phyloP scores from a whole-genome alignment of 2,113 vertebrate genomes.

The Platanista minor region DNA sequence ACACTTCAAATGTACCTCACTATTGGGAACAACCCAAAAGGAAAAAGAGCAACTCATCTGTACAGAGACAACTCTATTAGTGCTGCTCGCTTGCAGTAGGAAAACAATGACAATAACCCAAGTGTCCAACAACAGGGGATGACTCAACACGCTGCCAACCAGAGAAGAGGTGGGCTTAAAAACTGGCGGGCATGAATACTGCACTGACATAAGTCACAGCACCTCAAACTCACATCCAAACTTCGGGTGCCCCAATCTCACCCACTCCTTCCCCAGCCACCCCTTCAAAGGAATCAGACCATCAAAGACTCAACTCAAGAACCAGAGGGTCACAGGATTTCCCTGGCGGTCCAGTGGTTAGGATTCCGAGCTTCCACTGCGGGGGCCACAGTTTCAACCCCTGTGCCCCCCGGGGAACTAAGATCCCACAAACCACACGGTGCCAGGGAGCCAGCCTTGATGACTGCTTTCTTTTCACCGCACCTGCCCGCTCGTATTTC shows the following conservation, averaged over 20 bases:
- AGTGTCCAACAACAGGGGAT: rapidly evolving
- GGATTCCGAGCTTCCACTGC: not conserved
- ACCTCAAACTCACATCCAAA: not conserved
- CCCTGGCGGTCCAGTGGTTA: not conserved
- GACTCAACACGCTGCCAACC: not conserved
- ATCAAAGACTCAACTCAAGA: not conserved
- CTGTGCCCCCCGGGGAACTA: not conserved
- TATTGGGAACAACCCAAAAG: not conserved
- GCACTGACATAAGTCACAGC: not conserved
- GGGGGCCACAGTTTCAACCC: not conserved
- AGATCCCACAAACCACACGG: no score
- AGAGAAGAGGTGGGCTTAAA: not conserved
- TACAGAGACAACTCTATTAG: not conserved
- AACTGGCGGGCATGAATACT: not conserved
- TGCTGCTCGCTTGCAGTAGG: not conserved
- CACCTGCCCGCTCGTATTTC: not conserved
- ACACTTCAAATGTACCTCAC: not conserved
- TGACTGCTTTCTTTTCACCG: not conserved
- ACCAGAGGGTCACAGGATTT: not conserved
- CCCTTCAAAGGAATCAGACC: not conserved
- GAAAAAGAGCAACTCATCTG: not conserved
- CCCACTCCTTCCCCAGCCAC: not conserved
- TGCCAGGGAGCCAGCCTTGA: not conserved
- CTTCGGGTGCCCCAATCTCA: not conserved
- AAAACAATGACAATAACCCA: not conserved